Evolutionary conservation across 2,888 invertebrate species (phyloP).

Genomic region (Andrena haemorrhoa): DNA sequence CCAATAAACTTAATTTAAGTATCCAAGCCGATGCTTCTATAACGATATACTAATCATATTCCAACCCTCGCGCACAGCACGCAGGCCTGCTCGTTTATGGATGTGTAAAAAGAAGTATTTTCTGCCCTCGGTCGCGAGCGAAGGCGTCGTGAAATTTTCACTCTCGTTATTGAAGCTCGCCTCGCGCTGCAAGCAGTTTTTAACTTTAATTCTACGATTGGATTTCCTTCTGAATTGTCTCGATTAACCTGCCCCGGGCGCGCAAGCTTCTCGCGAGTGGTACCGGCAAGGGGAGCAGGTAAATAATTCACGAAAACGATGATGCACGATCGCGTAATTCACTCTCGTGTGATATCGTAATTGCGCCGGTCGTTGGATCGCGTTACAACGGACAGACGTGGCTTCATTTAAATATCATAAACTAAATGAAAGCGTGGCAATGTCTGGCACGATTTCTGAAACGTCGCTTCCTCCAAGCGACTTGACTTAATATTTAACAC

Average conservation of each 20-base stretch:
- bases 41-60: conserved; percentile 78
- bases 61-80: conserved; percentile 61
- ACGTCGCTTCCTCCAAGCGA: conserved; percentile 64
- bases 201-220: no score
- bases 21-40: conserved; percentile 71
- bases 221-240: not conserved
- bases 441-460: conserved; percentile 73
- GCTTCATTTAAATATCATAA: conserved; percentile 69
- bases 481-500: conserved; percentile 75
- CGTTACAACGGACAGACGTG: conserved; percentile 52
- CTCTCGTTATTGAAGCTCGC: conserved; percentile 9
- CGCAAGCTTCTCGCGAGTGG: not conserved
- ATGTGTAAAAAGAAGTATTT: conserved; percentile 53
- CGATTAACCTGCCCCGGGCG: not conserved
- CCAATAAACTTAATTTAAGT: conserved; percentile 78
- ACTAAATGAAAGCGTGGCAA: conserved; percentile 71
- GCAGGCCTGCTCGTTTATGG: conserved; percentile 56
- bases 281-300: not conserved
- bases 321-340: conserved; percentile 44
- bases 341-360: conserved; percentile 34
- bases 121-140: conserved; percentile 19
- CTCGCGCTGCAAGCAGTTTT: not conserved
- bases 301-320: conserved; percentile 41
- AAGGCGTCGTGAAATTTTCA: conserved; percentile 34
- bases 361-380: conserved; percentile 32